Conservation (phyloP, 2,797 vertebrate species). For the Poecilia picta region DNA sequence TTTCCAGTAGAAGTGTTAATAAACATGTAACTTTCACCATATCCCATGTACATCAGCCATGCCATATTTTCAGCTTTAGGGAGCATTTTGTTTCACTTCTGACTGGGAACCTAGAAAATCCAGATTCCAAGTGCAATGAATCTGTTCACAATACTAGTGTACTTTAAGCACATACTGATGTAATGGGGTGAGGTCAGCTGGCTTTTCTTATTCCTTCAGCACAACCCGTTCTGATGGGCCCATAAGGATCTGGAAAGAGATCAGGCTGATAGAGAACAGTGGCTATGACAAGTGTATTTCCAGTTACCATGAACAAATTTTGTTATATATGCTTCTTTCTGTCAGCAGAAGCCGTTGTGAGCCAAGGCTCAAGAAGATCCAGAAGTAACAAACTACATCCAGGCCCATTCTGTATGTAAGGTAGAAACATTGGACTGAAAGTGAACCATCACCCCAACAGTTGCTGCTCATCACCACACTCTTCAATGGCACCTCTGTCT, state of each 20-base stretch:
- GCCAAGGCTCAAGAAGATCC: constrained; percentile 13
- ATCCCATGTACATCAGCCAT: background rate
- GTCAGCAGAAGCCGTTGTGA: background rate
- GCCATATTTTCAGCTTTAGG: background rate
- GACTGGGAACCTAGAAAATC: background rate
- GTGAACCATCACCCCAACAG: constrained; percentile 14
- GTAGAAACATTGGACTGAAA: constrained; percentile 50
- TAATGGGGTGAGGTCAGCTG: background rate
- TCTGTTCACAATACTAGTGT: background rate
- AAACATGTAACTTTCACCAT: background rate
- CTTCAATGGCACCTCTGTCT: constrained; percentile 68
- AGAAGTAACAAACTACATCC: constrained; percentile 25
- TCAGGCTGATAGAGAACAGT: background rate
- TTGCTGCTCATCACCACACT: constrained; percentile 39
- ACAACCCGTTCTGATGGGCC: background rate
- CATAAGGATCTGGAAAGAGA: background rate
- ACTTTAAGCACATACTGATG: background rate
- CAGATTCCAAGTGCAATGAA: background rate
- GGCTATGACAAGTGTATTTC: background rate
- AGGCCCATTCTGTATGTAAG: constrained; percentile 28
- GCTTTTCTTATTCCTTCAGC: background rate
- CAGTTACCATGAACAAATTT: background rate
- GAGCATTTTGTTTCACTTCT: background rate
- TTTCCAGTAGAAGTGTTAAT: too few relatives aligned
- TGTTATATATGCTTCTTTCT: background rate